Conservation (phyloP, 2,113 vertebrate genomes). For the Furnarius figulus region DNA sequence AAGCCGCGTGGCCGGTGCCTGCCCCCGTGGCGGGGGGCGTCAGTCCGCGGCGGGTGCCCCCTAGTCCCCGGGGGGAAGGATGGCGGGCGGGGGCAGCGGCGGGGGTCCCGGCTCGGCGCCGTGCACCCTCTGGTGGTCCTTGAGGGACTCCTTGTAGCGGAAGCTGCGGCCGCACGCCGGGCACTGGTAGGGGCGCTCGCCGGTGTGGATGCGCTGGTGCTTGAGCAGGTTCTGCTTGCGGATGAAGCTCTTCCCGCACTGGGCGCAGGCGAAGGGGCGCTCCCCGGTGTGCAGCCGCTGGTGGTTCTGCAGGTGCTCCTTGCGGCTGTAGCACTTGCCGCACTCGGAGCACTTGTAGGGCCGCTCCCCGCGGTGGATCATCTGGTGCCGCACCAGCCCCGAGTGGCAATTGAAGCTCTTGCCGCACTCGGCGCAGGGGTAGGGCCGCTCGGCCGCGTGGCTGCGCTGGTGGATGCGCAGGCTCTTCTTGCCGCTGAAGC, state of each 20-base stretch:
- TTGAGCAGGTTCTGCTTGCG: conserved; percentile 73
- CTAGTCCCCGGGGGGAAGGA: conserved; percentile 5
- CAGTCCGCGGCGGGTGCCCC: not conserved
- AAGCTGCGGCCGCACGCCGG: conserved; percentile 66
- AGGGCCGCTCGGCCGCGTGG: conserved; percentile 64
- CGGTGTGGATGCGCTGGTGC: conserved; percentile 79
- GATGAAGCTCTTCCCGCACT: conserved; percentile 74
- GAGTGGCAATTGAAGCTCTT: conserved; percentile 81
- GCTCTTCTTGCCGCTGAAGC: conserved; percentile 69
- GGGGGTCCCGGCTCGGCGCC: not conserved
- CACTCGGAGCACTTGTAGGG: conserved; percentile 78
- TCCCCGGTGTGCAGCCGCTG: conserved; percentile 80
- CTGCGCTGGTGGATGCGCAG: conserved; percentile 37
- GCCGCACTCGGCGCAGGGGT: conserved; percentile 75
- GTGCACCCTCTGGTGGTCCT: conserved; percentile 61
- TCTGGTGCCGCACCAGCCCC: conserved; percentile 77
- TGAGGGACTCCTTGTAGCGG: conserved; percentile 68
- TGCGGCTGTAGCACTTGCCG: conserved; percentile 80
- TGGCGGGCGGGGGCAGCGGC: not conserved
- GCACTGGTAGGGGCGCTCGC: conserved; percentile 72
- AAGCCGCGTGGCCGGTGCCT: not conserved
- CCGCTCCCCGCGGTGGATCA: conserved; percentile 74
- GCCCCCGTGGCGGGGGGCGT: not conserved
- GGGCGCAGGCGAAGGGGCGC: conserved; percentile 79
- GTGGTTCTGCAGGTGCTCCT: conserved; percentile 81